These are phyloP conservation scores for Coendou prehensilis DNA, from an alignment of 2,797 vertebrate species.

Conservation along the genomic window DNA sequence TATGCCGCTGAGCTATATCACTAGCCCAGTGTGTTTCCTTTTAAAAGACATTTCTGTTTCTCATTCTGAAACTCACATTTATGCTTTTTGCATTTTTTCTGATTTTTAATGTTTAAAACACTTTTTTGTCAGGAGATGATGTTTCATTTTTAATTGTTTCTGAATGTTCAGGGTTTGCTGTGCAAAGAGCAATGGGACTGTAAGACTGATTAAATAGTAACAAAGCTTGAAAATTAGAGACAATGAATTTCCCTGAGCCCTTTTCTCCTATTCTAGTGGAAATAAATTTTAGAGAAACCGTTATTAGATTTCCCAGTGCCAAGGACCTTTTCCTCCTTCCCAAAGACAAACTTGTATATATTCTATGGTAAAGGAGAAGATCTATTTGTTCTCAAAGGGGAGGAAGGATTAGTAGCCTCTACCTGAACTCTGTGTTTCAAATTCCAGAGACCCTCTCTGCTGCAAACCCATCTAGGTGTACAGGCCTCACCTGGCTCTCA, in stretches of 20 bases:
- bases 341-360: not conserved
- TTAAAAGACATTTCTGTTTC: not conserved
- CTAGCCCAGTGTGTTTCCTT: not conserved
- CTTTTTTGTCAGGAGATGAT: not conserved
- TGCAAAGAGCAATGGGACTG: not conserved
- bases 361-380: not conserved
- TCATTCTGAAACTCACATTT: not conserved
- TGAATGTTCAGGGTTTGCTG: not conserved
- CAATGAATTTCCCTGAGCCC: not conserved
- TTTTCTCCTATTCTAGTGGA: not conserved
- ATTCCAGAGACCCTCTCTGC: not conserved
- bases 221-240: not conserved
- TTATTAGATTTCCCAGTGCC: not conserved
- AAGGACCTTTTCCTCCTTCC: fast-evolving
- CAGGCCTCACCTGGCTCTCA: not conserved
- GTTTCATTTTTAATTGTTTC: not conserved
- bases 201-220: not conserved
- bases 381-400: not conserved
- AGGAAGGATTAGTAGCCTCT: not conserved
- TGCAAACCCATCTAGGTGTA: fast-evolving
- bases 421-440: not conserved
- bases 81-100: not conserved
- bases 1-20: too few relatives aligned
- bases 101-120: not conserved
- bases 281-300: not conserved